A percentile compares a stretch with the other conserved stretches of the same genome.
phyloP scores from a whole-genome alignment of 2,113 vertebrate species.

The Gobiocypris rarus region DNA sequence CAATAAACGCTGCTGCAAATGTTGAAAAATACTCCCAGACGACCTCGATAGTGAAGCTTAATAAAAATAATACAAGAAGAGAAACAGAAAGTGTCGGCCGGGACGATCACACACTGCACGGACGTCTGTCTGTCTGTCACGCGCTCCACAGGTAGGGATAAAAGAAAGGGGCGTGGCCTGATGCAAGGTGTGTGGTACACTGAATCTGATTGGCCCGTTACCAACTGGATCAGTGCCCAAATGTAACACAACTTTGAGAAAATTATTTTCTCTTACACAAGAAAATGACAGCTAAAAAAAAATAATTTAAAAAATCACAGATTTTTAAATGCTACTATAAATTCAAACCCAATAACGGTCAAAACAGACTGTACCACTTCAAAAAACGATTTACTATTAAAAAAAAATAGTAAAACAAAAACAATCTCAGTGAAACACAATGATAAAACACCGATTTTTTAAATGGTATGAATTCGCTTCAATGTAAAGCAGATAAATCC shows the following conservation, averaged over 20 bases:
- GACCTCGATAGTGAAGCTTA: not conserved
- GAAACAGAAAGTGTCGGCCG: not conserved
- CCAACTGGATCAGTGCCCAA: not conserved
- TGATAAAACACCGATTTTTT: no score
- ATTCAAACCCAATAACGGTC: no score
- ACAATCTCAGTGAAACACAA: not conserved
- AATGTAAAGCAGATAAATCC: constrained; percentile 19
- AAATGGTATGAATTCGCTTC: not conserved
- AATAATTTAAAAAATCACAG: no score
- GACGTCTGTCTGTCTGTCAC: not conserved
- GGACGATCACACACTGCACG: not conserved
- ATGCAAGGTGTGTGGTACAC: not conserved
- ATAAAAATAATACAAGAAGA: not conserved
- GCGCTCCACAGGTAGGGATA: not conserved
- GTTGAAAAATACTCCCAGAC: not conserved
- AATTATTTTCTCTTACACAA: not conserved
- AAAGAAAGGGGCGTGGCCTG: not conserved
- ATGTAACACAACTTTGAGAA: not conserved
- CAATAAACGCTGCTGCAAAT: no score
- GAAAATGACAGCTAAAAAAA: not conserved
- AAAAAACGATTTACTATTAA: no score
- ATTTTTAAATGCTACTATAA: no score
- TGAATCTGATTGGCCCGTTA: not conserved
- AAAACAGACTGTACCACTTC: no score
- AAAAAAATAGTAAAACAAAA: no score